These are phyloP conservation scores for Bolborhynchus lineola DNA, from an alignment of 2,113 vertebrate genomes.

Conservation along the genomic window DNA sequence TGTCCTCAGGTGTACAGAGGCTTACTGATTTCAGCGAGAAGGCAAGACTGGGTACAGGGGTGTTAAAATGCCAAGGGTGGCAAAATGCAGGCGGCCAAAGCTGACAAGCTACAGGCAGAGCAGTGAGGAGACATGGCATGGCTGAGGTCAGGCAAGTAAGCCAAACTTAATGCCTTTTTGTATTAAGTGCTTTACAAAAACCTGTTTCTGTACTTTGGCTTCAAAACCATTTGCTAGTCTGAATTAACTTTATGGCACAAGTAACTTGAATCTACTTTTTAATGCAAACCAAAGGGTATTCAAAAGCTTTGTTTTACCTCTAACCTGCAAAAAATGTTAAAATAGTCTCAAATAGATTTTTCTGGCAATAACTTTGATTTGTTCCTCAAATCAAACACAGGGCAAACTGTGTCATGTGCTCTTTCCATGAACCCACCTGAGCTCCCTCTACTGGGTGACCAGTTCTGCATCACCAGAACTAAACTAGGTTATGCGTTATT, in stretches of 20 bases:
- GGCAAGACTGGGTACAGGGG: not conserved
- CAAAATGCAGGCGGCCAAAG: not conserved
- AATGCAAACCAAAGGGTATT: not conserved
- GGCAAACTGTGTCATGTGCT: not conserved
- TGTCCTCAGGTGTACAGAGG: not conserved
- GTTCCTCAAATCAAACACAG: not conserved
- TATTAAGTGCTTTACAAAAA: not conserved
- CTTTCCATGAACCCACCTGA: not conserved
- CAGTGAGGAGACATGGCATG: not conserved
- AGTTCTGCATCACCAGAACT: not conserved
- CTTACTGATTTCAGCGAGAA: not conserved
- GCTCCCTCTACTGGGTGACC: slow-evolving; percentile 46
- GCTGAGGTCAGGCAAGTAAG: not conserved
- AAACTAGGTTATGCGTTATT: not conserved
- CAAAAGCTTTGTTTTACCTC: not conserved
- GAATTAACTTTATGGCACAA: not conserved
- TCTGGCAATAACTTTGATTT: not conserved
- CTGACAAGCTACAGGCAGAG: not conserved
- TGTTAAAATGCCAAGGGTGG: not conserved
- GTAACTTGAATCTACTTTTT: not conserved
- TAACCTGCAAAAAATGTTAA: not conserved
- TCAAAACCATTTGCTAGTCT: not conserved
- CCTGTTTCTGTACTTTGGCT: not conserved
- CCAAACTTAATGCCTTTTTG: not conserved
- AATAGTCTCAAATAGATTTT: not conserved